Evolutionary conservation across 2,888 invertebrate genomes (phyloP).

Genomic region (Lottia scabra): DNA sequence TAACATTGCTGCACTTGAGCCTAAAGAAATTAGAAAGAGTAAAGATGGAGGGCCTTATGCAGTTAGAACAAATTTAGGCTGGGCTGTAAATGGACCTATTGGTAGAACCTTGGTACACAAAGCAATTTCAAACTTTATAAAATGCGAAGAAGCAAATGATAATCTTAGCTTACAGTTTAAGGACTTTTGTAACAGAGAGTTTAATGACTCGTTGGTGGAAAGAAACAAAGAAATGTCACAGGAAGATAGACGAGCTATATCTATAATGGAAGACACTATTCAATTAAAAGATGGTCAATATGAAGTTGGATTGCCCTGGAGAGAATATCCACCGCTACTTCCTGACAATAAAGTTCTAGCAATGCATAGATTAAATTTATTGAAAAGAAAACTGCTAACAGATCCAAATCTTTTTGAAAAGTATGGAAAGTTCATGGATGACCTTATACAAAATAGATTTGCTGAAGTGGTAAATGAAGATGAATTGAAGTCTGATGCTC

Average conservation of each 20-base stretch:
- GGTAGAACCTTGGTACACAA: neutral
- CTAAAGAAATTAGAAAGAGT: neutral
- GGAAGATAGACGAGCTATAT: too few species aligned
- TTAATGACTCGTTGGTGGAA: constrained; percentile 74
- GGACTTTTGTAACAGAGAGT: constrained; percentile 71
- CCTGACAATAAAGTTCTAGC: neutral
- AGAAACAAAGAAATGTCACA: neutral
- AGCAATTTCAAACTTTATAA: neutral
- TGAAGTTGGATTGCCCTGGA: neutral
- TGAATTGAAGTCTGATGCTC: neutral
- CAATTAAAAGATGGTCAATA: too few species aligned
- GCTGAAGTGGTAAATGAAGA: constrained; percentile 5
- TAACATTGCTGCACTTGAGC: neutral
- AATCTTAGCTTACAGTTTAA: constrained; percentile 84
- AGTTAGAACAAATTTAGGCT: constrained; percentile 15
- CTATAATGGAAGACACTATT: too few species aligned
- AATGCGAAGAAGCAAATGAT: constrained; percentile 76
- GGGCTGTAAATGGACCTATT: constrained; percentile 19
- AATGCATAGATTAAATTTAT: neutral
- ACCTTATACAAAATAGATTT: constrained; percentile 8
- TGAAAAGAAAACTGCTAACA: neutral
- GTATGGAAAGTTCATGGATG: constrained; percentile 10
- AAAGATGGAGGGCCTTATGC: neutral
- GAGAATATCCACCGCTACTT: neutral
- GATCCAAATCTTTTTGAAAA: constrained; percentile 5